A percentile compares a stretch with the other conserved stretches of the same genome.
These are phyloP conservation scores for Dinoponera quadriceps DNA, from an alignment of 1,140 invertebrate species.

Conservation along the genomic window DNA sequence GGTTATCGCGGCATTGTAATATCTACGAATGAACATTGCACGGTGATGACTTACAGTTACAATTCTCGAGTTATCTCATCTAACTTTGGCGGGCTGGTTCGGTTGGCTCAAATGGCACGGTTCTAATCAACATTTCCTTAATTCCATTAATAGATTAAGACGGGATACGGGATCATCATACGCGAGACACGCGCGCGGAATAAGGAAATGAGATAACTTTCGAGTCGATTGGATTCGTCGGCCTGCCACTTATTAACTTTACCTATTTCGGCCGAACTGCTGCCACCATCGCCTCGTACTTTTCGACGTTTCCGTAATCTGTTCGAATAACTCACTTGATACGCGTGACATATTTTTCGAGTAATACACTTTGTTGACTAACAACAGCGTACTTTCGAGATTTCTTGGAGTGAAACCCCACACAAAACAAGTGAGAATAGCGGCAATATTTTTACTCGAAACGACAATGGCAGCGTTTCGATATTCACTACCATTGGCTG, in stretches of 20 bases:
- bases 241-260: slow-evolving; percentile 27
- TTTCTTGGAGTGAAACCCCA: no score
- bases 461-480: no score
- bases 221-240: slow-evolving; percentile 15
- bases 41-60: slow-evolving; percentile 9
- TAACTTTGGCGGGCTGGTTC: slow-evolving; percentile 18
- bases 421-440: no score
- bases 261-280: neutral
- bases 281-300: no score
- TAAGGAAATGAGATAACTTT: slow-evolving; percentile 31
- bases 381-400: no score
- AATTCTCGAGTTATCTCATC: slow-evolving; percentile 15
- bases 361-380: no score
- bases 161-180: slow-evolving; percentile 20
- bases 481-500: no score
- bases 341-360: no score
- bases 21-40: neutral
- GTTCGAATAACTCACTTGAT: no score
- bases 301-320: no score
- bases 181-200: neutral
- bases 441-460: no score
- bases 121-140: slow-evolving; percentile 19
- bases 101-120: neutral
- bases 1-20: neutral
- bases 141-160: slow-evolving; percentile 52